Percentiles rank a stretch among this genome's conserved stretches.
Evolutionary conservation across 2,888 invertebrate species (phyloP).

Genomic region (Patella pellucida): DNA sequence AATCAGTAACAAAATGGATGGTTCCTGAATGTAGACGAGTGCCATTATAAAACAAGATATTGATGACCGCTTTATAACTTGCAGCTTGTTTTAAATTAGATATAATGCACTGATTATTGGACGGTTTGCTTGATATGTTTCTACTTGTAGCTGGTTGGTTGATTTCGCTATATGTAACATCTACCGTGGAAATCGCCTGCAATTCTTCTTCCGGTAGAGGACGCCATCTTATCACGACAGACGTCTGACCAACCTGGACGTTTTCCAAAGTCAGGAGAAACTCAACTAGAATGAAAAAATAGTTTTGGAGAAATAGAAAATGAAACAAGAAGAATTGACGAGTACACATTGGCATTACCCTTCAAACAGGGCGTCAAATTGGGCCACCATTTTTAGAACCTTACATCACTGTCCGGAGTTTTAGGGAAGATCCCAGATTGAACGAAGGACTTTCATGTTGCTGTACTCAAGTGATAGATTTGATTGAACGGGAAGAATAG

Average conservation of each 20-base stretch:
- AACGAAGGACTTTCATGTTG: too few relatives aligned
- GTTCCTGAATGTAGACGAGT: slow-evolving; percentile 16
- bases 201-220: slow-evolving; percentile 6
- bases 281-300: neutral
- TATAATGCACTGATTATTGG: neutral
- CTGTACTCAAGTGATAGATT: too few relatives aligned
- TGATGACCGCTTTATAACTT: slow-evolving; percentile 13
- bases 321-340: too few relatives aligned
- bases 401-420: too few relatives aligned
- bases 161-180: slow-evolving; percentile 12
- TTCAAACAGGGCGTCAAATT: too few relatives aligned
- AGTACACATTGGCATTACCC: too few relatives aligned
- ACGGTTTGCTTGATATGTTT: neutral
- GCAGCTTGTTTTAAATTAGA: slow-evolving; percentile 6
- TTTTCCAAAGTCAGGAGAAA: slow-evolving; percentile 13
- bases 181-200: neutral
- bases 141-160: neutral
- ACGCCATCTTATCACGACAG: slow-evolving; percentile 16
- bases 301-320: too few relatives aligned
- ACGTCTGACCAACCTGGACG: slow-evolving; percentile 10
- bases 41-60: slow-evolving; percentile 18
- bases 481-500: too few relatives aligned
- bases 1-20: slow-evolving; percentile 21
- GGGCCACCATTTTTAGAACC: too few relatives aligned
- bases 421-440: too few relatives aligned